These are phyloP conservation scores for Pangasianodon gigas DNA, from an alignment of 2,113 vertebrate genomes.

Conservation along the genomic window DNA sequence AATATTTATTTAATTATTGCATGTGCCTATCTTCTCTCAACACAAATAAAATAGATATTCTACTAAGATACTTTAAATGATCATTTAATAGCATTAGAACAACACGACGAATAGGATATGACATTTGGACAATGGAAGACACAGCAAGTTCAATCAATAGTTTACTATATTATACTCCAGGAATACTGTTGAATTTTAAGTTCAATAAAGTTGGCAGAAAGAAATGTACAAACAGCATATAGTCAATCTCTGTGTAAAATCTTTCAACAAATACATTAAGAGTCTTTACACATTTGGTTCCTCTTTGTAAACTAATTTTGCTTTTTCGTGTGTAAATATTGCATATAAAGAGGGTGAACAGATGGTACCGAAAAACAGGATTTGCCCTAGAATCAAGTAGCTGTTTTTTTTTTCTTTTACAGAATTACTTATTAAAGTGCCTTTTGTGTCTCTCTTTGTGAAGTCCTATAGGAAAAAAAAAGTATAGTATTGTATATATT, in stretches of 20 bases:
- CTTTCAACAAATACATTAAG: slow-evolving; percentile 75
- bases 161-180: slow-evolving; percentile 70
- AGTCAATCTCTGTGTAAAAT: slow-evolving; percentile 77
- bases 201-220: slow-evolving; percentile 80
- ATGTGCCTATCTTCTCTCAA: slow-evolving; percentile 83
- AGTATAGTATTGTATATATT: slow-evolving; percentile 4
- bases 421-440: slow-evolving; percentile 32
- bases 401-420: not conserved
- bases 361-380: slow-evolving; percentile 45
- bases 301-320: slow-evolving; percentile 84
- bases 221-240: slow-evolving; percentile 81
- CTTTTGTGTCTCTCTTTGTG: slow-evolving; percentile 34
- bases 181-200: slow-evolving; percentile 73
- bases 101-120: slow-evolving; percentile 74
- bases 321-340: slow-evolving; percentile 75
- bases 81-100: slow-evolving; percentile 72
- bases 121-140: slow-evolving; percentile 82
- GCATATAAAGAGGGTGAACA: slow-evolving; percentile 72
- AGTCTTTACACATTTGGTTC: slow-evolving; percentile 84
- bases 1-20: slow-evolving; percentile 77
- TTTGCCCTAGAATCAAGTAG: slow-evolving; percentile 31
- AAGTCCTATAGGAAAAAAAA: not conserved
- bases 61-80: slow-evolving; percentile 75
- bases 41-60: slow-evolving; percentile 79
- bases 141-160: slow-evolving; percentile 73